Evolutionary conservation across 2,797 vertebrate species (phyloP).

Genomic region (Anabacerthia variegaticeps): DNA sequence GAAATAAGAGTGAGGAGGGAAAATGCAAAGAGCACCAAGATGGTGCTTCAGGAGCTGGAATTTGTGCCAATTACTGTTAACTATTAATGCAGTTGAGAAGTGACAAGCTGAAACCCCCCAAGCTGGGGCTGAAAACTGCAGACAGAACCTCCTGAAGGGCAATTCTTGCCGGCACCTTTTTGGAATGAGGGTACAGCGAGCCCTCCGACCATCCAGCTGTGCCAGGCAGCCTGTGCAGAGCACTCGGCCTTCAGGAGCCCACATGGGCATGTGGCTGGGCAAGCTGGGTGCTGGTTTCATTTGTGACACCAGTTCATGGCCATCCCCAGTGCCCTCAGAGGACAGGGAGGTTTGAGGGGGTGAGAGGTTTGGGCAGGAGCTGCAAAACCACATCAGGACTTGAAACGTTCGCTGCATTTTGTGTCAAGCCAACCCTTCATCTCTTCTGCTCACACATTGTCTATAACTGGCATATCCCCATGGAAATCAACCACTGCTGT

Average conservation of each 20-base stretch:
- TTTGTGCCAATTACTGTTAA: not conserved
- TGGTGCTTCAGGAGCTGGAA: not conserved
- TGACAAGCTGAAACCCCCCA: not conserved
- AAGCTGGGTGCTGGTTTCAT: not conserved
- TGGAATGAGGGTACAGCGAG: accelerated
- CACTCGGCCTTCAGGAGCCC: not conserved
- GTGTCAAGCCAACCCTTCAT: not conserved
- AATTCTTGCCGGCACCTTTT: not conserved
- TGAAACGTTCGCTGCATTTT: not conserved
- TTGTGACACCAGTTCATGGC: not conserved
- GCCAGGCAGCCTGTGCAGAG: not conserved
- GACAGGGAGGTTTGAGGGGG: not conserved
- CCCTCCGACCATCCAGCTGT: not conserved
- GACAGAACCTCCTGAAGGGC: not conserved
- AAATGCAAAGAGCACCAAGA: not conserved
- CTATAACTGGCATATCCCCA: not conserved
- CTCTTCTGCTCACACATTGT: not conserved
- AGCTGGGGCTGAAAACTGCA: not conserved
- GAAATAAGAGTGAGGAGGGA: not conserved
- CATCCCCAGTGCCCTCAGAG: not conserved
- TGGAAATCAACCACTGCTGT: not conserved
- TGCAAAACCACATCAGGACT: constrained; percentile 38
- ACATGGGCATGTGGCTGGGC: not conserved
- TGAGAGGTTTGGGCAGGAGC: not conserved
- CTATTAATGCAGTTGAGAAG: not conserved